phyloP scores from a whole-genome alignment of 2,888 invertebrate species.

The Ligdia adustata region DNA sequence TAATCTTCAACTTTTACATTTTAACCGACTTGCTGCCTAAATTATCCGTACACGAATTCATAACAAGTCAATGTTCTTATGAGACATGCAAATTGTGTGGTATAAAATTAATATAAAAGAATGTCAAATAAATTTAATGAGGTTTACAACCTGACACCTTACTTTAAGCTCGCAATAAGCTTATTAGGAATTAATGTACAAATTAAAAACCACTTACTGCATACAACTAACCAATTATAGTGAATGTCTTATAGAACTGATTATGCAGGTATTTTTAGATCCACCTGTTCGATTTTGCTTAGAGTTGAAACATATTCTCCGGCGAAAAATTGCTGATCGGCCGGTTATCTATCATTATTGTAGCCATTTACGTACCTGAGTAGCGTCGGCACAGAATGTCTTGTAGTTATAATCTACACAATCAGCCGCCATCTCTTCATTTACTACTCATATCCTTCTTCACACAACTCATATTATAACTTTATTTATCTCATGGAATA shows the following conservation, averaged over 20 bases:
- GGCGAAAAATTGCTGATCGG: not conserved
- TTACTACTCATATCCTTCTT: too few relatives aligned
- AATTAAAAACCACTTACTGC: conserved; percentile 21
- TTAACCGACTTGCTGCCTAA: too few relatives aligned
- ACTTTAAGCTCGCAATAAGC: not conserved
- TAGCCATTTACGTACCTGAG: too few relatives aligned
- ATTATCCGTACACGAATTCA: too few relatives aligned
- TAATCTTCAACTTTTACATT: too few relatives aligned
- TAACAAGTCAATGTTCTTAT: too few relatives aligned
- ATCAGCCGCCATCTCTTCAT: too few relatives aligned
- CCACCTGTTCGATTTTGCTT: conserved; percentile 17
- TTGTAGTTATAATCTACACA: too few relatives aligned
- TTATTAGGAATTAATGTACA: conserved; percentile 15
- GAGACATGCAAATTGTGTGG: too few relatives aligned
- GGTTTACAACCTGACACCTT: conserved; percentile 5
- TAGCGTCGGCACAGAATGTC: too few relatives aligned
- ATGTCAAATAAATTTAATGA: not conserved
- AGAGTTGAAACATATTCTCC: conserved; percentile 9
- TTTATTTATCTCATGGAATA: too few relatives aligned
- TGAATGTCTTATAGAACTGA: conserved; percentile 10
- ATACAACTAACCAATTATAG: conserved; percentile 8
- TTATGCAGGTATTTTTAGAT: conserved; percentile 18
- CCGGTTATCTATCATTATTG: not conserved
- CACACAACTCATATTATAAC: too few relatives aligned
- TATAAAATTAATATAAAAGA: not conserved